Evolutionary conservation across 2,113 vertebrate genomes (phyloP), one percentile per base, ranked within the genome.

Genomic region (Parotia lawesii): DNA sequence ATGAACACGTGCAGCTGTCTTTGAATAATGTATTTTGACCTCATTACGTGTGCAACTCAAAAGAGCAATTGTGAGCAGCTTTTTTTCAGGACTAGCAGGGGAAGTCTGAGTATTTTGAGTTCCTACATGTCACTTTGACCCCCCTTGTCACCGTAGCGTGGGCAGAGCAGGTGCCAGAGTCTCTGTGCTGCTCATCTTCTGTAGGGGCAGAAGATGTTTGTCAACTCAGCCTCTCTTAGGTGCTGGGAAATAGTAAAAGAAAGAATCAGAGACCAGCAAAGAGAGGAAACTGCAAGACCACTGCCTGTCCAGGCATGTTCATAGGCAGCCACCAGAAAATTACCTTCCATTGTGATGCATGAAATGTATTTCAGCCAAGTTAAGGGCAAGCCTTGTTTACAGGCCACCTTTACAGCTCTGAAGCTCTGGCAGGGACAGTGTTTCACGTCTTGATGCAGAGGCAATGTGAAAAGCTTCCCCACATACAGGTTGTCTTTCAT

Each of bases 71-170:
- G 8, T 0, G 11, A 87, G 38, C 6, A 24, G 18, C 21, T 62
- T 74, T 42, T n/a, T 29, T 66, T 42, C 29, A 61, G 45, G 18
- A 65, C 25, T 62, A 87, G 58, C 57, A 50, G 21, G 4, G 3
- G 33, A 76, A 79, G 71, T 22, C 33, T 5, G 15, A 85, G 56
- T 29, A 28, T 38, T 67, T 24, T 12, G 27, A 29, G 17, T 61
- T 88, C 72, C 18, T 60, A 2, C 6, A 1, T 6, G 29, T 33
- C 64, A 15, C 42, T 79, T 45, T 53, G 56, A 31, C 2, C 14
- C 10, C 7, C 11, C 18, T 12, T 16, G 51, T 71, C 37, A 19
- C 9, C 0, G 0, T 2, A 64, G 40, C 6, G 2, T 0, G 0
- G 25, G 45, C 42, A 80, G 50, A 69, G 31, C 29, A 35, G 37